Conservation (phyloP, 1,140 invertebrate species). For the Ostrea denselamellosa region DNA sequence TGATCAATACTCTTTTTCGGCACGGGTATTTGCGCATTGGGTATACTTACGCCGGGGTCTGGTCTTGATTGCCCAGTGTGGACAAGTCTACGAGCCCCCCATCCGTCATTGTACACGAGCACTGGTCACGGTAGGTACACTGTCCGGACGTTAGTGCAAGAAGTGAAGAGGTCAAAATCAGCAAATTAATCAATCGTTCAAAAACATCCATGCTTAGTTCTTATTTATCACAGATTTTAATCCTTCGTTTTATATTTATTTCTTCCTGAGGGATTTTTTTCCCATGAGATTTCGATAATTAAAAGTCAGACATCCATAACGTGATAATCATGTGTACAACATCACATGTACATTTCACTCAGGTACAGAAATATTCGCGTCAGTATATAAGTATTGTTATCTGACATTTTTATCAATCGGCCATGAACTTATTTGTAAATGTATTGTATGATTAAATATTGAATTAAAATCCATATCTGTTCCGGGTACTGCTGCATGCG, state of each 20-base stretch:
- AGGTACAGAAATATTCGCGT: neutral
- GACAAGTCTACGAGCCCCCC: neutral
- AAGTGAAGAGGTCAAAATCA: neutral
- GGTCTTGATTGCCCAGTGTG: neutral
- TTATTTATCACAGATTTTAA: neutral
- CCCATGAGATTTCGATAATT: neutral
- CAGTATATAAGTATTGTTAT: neutral
- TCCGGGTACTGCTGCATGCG: neutral
- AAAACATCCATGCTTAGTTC: neutral
- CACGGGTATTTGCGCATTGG: neutral
- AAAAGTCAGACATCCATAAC: neutral
- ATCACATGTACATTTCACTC: neutral
- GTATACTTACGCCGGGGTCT: slow-evolving; percentile 2
- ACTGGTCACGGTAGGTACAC: neutral
- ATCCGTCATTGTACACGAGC: neutral
- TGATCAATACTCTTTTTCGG: no score
- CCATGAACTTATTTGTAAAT: neutral
- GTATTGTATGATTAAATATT: neutral
- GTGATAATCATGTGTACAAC: neutral
- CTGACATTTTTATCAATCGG: neutral
- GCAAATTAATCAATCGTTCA: neutral
- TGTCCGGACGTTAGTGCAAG: neutral
- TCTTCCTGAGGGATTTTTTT: neutral
- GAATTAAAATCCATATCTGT: neutral
- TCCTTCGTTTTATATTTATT: neutral